Percentiles rank a stretch among this genome's conserved stretches.
Evolutionary conservation across 2,113 vertebrate species (phyloP).

Genomic region (Apodemus sylvaticus): DNA sequence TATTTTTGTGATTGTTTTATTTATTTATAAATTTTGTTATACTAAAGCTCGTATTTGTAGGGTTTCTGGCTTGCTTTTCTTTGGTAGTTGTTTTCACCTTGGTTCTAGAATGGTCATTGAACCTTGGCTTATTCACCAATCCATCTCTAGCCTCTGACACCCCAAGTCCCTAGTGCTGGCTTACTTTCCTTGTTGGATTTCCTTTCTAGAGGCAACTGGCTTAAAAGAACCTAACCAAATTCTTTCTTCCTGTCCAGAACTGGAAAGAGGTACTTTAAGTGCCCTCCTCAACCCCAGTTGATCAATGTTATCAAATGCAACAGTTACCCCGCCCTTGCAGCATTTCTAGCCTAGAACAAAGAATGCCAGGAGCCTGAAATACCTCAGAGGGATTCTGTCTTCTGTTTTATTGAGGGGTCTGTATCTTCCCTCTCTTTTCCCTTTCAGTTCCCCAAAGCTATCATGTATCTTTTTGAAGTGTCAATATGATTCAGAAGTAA

Average conservation of each 20-base stretch:
- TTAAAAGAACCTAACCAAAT: not conserved
- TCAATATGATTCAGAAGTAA: constrained; percentile 17
- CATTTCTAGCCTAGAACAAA: not conserved
- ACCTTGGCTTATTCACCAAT: not conserved
- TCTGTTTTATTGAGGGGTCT: not conserved
- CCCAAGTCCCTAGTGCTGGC: not conserved
- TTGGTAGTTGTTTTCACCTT: not conserved
- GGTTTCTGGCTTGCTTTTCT: not conserved
- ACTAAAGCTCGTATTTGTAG: not conserved
- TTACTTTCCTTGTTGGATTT: not conserved
- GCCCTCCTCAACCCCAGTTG: not conserved
- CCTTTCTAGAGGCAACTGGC: not conserved
- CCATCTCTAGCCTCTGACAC: not conserved
- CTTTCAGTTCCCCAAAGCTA: constrained; percentile 31
- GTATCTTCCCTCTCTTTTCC: not conserved
- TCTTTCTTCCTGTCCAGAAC: not conserved
- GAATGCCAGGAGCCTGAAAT: not conserved
- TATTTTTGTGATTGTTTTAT: not conserved
- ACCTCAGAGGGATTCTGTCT: not conserved
- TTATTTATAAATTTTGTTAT: not conserved
- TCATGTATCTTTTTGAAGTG: not conserved
- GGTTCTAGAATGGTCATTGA: not conserved
- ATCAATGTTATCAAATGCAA: not conserved
- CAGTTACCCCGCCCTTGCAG: no score
- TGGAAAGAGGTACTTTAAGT: constrained; percentile 6